These are phyloP conservation scores for Herpetotheres cachinnans DNA, from an alignment of 2,113 vertebrate species.

Conservation along the genomic window DNA sequence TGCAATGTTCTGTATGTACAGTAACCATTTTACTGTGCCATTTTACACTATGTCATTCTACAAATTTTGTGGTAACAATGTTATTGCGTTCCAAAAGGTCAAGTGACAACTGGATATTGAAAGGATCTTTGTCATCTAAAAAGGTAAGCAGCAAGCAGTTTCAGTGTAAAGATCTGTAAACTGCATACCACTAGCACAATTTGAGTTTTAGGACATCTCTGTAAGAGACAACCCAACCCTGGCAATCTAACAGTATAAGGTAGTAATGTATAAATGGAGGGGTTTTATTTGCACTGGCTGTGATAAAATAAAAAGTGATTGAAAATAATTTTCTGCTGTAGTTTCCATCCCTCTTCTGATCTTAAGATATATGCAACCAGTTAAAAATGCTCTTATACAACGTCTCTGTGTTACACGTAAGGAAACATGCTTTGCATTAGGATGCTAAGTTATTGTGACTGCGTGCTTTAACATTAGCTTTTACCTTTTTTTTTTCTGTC, in stretches of 20 bases:
- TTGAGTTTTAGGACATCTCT: background rate
- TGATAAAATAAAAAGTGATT: background rate
- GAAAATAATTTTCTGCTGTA: background rate
- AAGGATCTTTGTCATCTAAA: conserved; percentile 80
- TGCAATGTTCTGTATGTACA: background rate
- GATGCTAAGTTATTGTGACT: background rate
- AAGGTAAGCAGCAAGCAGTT: conserved; percentile 54
- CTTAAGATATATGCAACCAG: background rate
- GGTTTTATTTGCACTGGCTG: background rate
- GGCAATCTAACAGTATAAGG: background rate
- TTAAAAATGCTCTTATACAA: background rate
- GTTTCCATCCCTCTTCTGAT: background rate
- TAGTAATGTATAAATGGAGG: background rate
- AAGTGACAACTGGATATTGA: conserved; percentile 81
- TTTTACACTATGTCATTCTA: conserved; percentile 74
- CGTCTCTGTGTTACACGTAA: background rate
- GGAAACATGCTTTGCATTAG: background rate
- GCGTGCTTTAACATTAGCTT: background rate
- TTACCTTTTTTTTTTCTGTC: background rate
- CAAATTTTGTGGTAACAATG: conserved; percentile 81
- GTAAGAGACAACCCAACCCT: background rate
- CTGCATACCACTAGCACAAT: background rate
- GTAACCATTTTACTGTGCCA: background rate
- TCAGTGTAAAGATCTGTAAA: background rate
- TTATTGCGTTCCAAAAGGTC: conserved; percentile 74